phyloP scores from a whole-genome alignment of 2,113 vertebrate genomes.

The Todiramphus chloris region DNA sequence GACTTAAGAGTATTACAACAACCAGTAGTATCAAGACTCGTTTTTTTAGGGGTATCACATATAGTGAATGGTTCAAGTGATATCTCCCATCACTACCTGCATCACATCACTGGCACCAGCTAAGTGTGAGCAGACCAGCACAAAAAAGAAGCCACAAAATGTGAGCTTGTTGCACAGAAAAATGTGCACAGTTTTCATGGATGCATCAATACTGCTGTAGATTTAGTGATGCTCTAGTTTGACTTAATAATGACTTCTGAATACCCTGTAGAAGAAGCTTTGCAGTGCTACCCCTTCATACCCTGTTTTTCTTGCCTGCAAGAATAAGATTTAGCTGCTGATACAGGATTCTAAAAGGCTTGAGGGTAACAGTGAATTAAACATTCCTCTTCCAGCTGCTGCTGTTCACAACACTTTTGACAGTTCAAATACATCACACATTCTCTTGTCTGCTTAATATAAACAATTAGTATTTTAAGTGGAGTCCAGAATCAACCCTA shows the following conservation, averaged over 20 bases:
- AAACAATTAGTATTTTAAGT: conserved; percentile 82
- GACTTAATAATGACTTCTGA: background rate
- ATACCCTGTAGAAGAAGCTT: background rate
- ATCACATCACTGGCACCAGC: background rate
- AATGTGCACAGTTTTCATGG: background rate
- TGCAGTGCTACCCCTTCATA: background rate
- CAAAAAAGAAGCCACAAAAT: background rate
- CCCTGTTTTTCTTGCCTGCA: background rate
- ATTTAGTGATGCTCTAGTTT: background rate
- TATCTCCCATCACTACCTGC: background rate
- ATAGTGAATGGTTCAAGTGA: rapidly evolving
- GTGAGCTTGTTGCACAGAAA: background rate
- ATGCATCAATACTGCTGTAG: background rate
- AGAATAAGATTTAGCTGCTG: conserved; percentile 42
- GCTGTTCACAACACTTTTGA: conserved; percentile 79
- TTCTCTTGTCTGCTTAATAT: conserved; percentile 77
- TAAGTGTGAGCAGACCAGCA: background rate
- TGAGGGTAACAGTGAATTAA: conserved; percentile 10
- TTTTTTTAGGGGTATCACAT: background rate
- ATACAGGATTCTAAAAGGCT: conserved; percentile 53
- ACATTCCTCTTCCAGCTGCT: conserved; percentile 77
- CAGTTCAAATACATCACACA: conserved; percentile 81
- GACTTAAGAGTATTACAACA: background rate
- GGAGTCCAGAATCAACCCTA: conserved; percentile 71
- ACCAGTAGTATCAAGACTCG: background rate